Conservation (phyloP, 1,140 invertebrate species). For the Manduca sexta region DNA sequence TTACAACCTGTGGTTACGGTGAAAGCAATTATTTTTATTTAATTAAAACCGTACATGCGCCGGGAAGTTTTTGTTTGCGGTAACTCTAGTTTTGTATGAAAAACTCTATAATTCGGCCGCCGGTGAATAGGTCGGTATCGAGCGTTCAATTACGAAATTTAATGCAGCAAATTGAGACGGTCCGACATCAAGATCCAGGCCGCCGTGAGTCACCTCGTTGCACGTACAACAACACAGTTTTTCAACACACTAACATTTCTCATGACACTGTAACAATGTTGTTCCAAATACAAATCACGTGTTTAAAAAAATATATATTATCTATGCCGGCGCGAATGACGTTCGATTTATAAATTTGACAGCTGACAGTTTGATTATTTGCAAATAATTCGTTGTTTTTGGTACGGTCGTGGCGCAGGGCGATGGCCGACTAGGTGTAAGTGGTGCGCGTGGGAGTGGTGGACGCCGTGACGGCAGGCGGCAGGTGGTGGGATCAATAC, state of each 20-base stretch:
- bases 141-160: conserved; percentile 42
- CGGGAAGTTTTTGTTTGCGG: too few species aligned
- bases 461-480: conserved; percentile 26
- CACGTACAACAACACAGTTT: conserved; percentile 12
- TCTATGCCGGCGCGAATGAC: background rate
- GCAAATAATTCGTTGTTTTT: conserved; percentile 21
- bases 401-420: conserved; percentile 50
- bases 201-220: conserved; percentile 43
- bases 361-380: conserved; percentile 26
- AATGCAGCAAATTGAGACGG: conserved; percentile 45
- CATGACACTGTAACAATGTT: conserved; percentile 11
- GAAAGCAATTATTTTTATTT: conserved; percentile 32
- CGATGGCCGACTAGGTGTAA: conserved; percentile 59
- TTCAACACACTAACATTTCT: conserved; percentile 1
- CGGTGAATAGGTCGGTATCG: conserved; percentile 11
- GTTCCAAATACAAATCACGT: conserved; percentile 9
- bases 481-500: conserved; percentile 65
- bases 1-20: conserved; percentile 42
- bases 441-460: conserved; percentile 51
- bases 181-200: conserved; percentile 31
- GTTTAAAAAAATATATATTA: conserved; percentile 14
- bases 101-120: too few species aligned
- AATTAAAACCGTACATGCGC: background rate
- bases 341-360: conserved; percentile 11
- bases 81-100: too few species aligned